phyloP scores from a whole-genome alignment of 92 coral and sea anemone genomes.

The Actinostola sp. region DNA sequence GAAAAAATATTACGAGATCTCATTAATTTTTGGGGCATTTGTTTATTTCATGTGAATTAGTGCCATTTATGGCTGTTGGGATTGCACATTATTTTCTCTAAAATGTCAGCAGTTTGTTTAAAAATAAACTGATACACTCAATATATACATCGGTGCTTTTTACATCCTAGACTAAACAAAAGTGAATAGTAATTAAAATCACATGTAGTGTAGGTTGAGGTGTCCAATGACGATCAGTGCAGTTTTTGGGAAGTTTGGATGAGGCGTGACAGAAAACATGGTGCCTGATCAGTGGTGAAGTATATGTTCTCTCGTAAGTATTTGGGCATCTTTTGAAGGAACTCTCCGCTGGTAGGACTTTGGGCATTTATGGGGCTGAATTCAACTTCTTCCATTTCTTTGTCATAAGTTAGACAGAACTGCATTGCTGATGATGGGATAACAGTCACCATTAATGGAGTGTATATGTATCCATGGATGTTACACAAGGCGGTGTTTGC shows the following conservation, averaged over 20 bases:
- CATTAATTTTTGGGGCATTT: too few species aligned
- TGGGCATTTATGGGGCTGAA: slow-evolving; percentile 75
- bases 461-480: too few species aligned
- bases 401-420: slow-evolving; percentile 78
- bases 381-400: slow-evolving; percentile 88
- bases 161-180: too few species aligned
- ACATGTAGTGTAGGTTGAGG: neutral
- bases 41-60: too few species aligned
- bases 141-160: neutral
- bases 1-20: too few species aligned
- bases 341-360: slow-evolving; percentile 54
- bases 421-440: slow-evolving; percentile 50
- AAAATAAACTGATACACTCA: too few species aligned
- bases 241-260: slow-evolving; percentile 36
- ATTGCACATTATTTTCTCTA: too few species aligned
- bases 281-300: slow-evolving; percentile 73
- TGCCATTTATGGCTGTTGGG: too few species aligned
- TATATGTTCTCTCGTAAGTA: slow-evolving; percentile 79
- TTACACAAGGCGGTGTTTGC: too few species aligned
- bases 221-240: neutral
- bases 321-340: slow-evolving; percentile 55
- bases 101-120: too few species aligned
- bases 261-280: slow-evolving; percentile 70
- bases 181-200: neutral
- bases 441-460: neutral